phyloP scores from a whole-genome alignment of 2,888 invertebrate genomes.

The Cephus pygmeus region DNA sequence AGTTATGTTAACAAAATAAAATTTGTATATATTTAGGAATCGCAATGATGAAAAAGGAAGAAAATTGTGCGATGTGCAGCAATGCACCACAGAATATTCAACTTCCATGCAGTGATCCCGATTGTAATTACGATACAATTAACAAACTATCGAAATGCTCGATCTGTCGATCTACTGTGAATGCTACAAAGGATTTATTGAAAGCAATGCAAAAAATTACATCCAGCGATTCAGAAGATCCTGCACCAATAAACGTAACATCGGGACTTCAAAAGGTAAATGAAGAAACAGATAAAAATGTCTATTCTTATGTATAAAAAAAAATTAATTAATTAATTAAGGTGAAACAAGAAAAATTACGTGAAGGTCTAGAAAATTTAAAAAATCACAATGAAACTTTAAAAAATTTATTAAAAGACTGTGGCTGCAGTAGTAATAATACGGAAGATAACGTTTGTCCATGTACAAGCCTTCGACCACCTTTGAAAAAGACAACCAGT shows the following conservation, averaged over 20 bases:
- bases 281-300: background rate
- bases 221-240: background rate
- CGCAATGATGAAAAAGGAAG: background rate
- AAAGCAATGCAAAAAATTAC: background rate
- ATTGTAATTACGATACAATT: background rate
- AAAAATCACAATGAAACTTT: constrained; percentile 35
- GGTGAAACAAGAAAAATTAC: constrained; percentile 23
- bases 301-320: background rate
- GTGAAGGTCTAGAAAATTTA: constrained; percentile 30
- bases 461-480: background rate
- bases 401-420: constrained; percentile 14
- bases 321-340: background rate
- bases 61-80: background rate
- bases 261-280: background rate
- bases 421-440: constrained; percentile 11
- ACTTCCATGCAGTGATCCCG: background rate
- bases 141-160: background rate
- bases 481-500: constrained; percentile 15
- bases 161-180: background rate
- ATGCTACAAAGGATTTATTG: background rate
- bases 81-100: background rate
- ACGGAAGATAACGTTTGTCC: background rate
- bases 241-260: background rate
- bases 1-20: too few relatives aligned
- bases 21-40: background rate